Evolutionary conservation across 2,113 vertebrate species (phyloP).

Genomic region (Dasyprocta punctata): DNA sequence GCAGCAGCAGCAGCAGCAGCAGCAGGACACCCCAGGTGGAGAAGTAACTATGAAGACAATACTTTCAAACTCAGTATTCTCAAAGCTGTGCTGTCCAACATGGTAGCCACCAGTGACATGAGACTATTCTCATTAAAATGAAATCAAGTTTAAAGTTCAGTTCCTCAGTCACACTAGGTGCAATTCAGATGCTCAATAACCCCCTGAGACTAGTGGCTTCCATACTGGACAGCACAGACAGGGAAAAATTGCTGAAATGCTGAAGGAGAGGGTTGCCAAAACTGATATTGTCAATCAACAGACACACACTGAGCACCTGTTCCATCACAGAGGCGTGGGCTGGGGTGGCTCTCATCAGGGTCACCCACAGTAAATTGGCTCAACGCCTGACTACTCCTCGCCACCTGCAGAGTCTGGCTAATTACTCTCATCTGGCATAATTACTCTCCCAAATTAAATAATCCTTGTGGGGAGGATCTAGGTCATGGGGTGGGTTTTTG

Average conservation of each 20-base stretch:
- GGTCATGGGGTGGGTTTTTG: background rate
- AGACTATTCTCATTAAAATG: background rate
- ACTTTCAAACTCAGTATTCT: background rate
- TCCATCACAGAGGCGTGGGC: accelerated
- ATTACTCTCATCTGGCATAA: background rate
- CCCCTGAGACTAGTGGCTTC: background rate
- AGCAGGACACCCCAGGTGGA: background rate
- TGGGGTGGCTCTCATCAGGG: background rate
- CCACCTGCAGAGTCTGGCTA: background rate
- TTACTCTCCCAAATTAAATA: background rate
- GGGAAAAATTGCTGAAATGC: accelerated
- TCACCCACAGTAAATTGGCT: background rate
- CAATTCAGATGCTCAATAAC: background rate
- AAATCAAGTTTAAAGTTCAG: background rate
- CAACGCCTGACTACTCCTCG: background rate
- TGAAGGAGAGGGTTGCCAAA: no score
- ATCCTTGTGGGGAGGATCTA: background rate
- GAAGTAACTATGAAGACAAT: accelerated
- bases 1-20: background rate
- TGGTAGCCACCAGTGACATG: accelerated
- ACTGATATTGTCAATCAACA: background rate
- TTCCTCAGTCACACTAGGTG: background rate
- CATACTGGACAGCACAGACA: background rate
- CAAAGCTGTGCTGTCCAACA: background rate
- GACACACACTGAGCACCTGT: accelerated